Conservation (phyloP, 1,140 invertebrate genomes). For the Cydia fagiglandana region DNA sequence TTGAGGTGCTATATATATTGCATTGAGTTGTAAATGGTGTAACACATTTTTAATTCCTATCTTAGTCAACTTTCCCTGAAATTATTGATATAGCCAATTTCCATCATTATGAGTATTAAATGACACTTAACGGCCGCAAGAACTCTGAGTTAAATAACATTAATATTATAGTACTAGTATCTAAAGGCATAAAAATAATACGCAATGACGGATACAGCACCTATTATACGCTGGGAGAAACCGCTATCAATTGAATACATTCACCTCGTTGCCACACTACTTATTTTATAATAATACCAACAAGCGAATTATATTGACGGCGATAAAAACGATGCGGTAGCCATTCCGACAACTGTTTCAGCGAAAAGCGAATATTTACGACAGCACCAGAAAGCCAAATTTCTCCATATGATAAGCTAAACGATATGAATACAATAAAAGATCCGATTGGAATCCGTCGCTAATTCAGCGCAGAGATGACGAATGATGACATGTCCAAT, state of each 20-base stretch:
- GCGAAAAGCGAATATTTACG: not conserved
- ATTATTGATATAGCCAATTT: not conserved
- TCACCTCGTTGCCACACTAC: constrained; percentile 9
- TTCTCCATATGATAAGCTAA: constrained; percentile 23
- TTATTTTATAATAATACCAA: constrained; percentile 8
- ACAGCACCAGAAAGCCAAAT: constrained; percentile 6
- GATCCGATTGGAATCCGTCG: not conserved
- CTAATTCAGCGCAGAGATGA: constrained; percentile 21
- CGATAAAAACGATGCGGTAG: constrained; percentile 9
- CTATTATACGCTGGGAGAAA: constrained; percentile 14
- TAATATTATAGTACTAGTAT: not conserved
- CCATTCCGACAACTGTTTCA: constrained; percentile 18
- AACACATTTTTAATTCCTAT: not conserved
- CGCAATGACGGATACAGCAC: not conserved
- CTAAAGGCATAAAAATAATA: not conserved
- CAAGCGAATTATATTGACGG: constrained; percentile 1
- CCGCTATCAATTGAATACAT: constrained; percentile 7
- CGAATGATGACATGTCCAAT: not conserved
- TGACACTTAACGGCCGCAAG: not conserved
- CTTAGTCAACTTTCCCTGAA: not conserved
- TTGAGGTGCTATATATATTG: no score
- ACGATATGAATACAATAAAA: constrained; percentile 10
- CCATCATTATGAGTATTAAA: not conserved
- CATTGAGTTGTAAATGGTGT: no score
- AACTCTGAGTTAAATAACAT: not conserved